Evolutionary conservation across 2,113 vertebrate genomes (phyloP).

Genomic region (Synodontis membranacea): DNA sequence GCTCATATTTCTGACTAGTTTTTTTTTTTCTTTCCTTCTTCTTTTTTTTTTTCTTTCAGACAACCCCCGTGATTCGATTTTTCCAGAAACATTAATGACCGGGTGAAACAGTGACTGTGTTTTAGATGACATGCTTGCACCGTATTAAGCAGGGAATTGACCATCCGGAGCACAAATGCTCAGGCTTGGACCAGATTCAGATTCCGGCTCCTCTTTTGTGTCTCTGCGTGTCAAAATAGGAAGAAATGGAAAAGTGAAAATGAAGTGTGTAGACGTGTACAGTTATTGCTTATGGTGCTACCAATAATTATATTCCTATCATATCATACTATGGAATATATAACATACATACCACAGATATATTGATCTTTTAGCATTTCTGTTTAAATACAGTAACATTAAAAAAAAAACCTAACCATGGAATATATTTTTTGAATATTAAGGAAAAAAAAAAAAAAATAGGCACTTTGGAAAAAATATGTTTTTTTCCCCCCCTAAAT

Average conservation of each 20-base stretch:
- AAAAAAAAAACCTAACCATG: neutral
- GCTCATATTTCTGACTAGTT: neutral
- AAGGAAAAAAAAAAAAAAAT: neutral
- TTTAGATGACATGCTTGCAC: neutral
- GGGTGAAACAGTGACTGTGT: neutral
- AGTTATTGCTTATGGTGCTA: neutral
- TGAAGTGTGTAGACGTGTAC: neutral
- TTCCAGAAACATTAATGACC: conserved; percentile 36
- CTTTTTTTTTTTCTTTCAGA: neutral
- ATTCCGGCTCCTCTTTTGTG: conserved; percentile 45
- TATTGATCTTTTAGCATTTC: neutral
- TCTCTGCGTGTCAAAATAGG: conserved; percentile 10
- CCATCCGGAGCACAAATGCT: conserved; percentile 18
- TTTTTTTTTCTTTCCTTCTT: neutral
- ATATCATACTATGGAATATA: neutral
- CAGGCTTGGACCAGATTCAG: conserved; percentile 24
- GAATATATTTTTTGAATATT: neutral
- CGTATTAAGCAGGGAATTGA: conserved; percentile 21
- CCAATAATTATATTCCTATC: neutral
- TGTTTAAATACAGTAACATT: neutral
- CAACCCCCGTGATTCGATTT: neutral
- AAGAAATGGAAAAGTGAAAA: conserved; percentile 5
- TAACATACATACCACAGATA: neutral
- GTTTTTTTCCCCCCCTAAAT: neutral
- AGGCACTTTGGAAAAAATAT: neutral